A percentile compares a stretch with the other conserved stretches of the same genome.
Conservation (phyloP, 1,140 invertebrate genomes). For the Caenorhabditis tropicalis region DNA sequence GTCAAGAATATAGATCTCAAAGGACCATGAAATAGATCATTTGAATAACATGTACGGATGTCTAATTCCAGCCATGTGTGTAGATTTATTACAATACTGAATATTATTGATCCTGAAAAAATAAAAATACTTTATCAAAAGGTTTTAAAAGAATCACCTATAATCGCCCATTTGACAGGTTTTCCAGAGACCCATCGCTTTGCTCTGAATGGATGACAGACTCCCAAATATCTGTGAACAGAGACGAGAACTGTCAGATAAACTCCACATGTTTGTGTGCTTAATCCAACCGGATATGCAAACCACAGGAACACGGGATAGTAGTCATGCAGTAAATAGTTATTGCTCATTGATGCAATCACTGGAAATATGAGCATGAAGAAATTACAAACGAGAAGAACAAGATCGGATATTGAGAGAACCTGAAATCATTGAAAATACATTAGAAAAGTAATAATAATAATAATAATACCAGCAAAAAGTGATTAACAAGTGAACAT, state of each 20-base stretch:
- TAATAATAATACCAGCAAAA: slow-evolving; percentile 59
- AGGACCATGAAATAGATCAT: slow-evolving; percentile 55
- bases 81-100: slow-evolving; percentile 65
- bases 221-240: slow-evolving; percentile 63
- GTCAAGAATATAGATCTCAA: slow-evolving; percentile 65
- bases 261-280: slow-evolving; percentile 69
- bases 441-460: not conserved
- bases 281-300: slow-evolving; percentile 67
- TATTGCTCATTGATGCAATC: slow-evolving; percentile 67
- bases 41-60: slow-evolving; percentile 64
- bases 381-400: slow-evolving; percentile 69
- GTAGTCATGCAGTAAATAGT: slow-evolving; percentile 66
- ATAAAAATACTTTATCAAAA: not conserved
- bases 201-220: slow-evolving; percentile 68
- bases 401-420: slow-evolving; percentile 62
- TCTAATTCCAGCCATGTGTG: slow-evolving; percentile 68
- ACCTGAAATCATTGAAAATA: slow-evolving; percentile 9
- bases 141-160: slow-evolving; percentile 35
- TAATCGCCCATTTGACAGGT: slow-evolving; percentile 67
- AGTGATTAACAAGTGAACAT: slow-evolving; percentile 68
- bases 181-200: slow-evolving; percentile 69
- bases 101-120: slow-evolving; percentile 61
- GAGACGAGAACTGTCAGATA: slow-evolving; percentile 70
- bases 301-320: slow-evolving; percentile 68
- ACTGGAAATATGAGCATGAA: slow-evolving; percentile 71